Evolutionary conservation across 2,797 vertebrate species (phyloP), one percentile per base, ranked within the genome.

Genomic region (Knipowitschia caucasica): DNA sequence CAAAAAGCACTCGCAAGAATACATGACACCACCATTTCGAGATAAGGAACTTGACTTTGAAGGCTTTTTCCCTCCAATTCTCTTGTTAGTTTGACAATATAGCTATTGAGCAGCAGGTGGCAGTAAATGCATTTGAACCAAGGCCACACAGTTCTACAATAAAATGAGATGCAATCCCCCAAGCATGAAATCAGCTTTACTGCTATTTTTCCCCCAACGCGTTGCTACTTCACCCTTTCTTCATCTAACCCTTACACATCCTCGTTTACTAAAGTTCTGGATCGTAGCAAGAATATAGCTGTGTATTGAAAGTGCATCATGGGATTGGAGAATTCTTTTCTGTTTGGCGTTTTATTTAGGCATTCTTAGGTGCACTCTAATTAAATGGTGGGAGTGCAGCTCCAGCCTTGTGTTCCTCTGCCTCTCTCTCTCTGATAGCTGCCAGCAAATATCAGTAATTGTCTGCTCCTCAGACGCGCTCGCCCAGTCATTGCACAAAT

Each of bases 141-240:
- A 38, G 47, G 33, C 65, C 63, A 50, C 49, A 4, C 39, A 5
- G 29, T 18, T 40, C 42, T 31, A 54, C 27, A 39, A 70, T 66
- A 70, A 82, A 86, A 85, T 85, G 67, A 86, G 78, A 85, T 77
- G 78, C 85, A 84, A 82, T 82, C 80, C 77, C 67, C 59, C 50
- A 60, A 85, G 85, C 83, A 83, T 85, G 83, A 84, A 88, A 88
- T 88, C 83, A 83, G 79, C 79, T 88, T 77, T 82, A 73, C 71
- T 76, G 69, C 75, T 83, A 73, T 85, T 86, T 44, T 85, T 50
- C 67, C 66, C 74, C 56, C 36, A 10, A 53, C 67, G 77, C 63
- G 67, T 72, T 64, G 36, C 49, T 67, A 50, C 59, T 35, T 23
- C 18, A 63, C 59, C 59, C 52, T 53, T 39, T 38, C 52, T 46